These are phyloP conservation scores for Salvelinus alpinus DNA, from an alignment of 2,113 vertebrate species.

Conservation along the genomic window DNA sequence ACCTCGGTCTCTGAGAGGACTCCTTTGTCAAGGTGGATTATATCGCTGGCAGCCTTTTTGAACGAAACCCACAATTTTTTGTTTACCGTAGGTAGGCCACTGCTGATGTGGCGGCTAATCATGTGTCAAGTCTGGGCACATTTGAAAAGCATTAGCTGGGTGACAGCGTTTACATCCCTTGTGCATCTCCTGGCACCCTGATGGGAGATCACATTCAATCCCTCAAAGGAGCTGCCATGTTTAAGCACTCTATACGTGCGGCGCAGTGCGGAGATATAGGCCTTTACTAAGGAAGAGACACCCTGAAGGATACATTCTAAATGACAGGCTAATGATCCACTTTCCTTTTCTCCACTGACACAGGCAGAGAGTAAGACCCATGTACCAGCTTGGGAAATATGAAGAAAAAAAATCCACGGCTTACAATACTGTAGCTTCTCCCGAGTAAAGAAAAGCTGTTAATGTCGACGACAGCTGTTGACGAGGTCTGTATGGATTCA, in stretches of 20 bases:
- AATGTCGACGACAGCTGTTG: too few species aligned
- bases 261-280: neutral
- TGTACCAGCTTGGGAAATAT: too few species aligned
- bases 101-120: constrained; percentile 19
- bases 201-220: neutral
- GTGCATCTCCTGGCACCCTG: constrained; percentile 5
- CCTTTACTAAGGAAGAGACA: too few species aligned
- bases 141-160: constrained; percentile 15
- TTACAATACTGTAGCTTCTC: too few species aligned
- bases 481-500: too few species aligned
- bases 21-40: neutral
- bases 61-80: neutral
- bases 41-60: neutral
- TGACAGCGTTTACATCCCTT: constrained; percentile 22
- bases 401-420: too few species aligned
- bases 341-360: constrained; percentile 23
- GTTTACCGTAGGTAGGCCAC: constrained; percentile 26
- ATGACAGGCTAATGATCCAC: constrained; percentile 23
- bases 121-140: constrained; percentile 3
- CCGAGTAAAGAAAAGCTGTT: too few species aligned
- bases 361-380: constrained; percentile 12
- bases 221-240: neutral
- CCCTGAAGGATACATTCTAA: too few species aligned
- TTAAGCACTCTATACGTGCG: neutral
- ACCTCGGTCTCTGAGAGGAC: neutral